phyloP scores from a whole-genome alignment of 1,140 invertebrate species.

The Lutraria rhynchaena region DNA sequence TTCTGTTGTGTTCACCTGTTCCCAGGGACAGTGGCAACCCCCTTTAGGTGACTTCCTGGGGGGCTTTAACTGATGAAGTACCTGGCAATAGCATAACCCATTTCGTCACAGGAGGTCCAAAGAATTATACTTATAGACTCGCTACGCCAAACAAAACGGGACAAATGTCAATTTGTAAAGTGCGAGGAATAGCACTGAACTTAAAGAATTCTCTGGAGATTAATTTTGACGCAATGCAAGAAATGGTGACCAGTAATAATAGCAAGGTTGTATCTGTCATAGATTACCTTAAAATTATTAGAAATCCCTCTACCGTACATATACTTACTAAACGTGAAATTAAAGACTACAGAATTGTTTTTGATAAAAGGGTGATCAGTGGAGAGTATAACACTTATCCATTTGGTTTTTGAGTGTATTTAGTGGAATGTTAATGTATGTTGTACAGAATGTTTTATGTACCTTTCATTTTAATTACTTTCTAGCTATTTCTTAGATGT shows the following conservation, averaged over 20 bases:
- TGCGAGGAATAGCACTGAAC: slow-evolving; percentile 39
- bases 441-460: too few species aligned
- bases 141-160: too few species aligned
- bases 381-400: slow-evolving; percentile 8
- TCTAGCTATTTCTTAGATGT: too few species aligned
- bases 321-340: slow-evolving; percentile 29
- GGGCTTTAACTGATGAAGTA: slow-evolving; percentile 37
- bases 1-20: too few species aligned
- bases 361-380: slow-evolving; percentile 20
- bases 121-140: slow-evolving; percentile 49
- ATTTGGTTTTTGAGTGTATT: slow-evolving; percentile 15
- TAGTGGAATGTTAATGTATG: too few species aligned
- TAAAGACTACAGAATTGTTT: slow-evolving; percentile 40
- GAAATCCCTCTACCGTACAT: slow-evolving; percentile 1
- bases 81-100: too few species aligned
- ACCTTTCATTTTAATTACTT: too few species aligned
- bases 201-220: slow-evolving; percentile 37
- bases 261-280: not conserved
- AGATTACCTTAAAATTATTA: slow-evolving; percentile 17
- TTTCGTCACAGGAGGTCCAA: slow-evolving; percentile 50
- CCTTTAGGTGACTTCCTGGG: slow-evolving; percentile 24
- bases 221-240: slow-evolving; percentile 32
- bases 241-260: slow-evolving; percentile 24
- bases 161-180: slow-evolving; percentile 40
- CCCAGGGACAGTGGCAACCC: too few species aligned